Evolutionary conservation across 2,113 vertebrate genomes (phyloP), one percentile per base, ranked within the genome.

Genomic region (Zosterops lateralis): DNA sequence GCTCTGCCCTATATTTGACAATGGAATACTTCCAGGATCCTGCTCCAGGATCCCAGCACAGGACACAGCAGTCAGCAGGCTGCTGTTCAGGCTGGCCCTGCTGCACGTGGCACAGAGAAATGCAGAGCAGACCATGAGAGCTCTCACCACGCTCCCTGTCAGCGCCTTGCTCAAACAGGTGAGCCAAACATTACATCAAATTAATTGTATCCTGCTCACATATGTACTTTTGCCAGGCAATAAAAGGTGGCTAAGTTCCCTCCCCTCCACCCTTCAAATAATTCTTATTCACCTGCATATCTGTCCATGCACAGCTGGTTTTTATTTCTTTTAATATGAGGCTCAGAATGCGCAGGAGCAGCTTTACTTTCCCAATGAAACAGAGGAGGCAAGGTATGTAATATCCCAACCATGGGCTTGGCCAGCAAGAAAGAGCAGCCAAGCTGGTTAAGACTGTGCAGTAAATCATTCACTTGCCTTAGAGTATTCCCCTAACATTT

Each of bases 191-290:
- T 89, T 89, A 82, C 70, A 70, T 87, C 84, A 82, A 72, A 84
- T 89, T 84, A 84, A 82, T 91, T 91, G 73, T 36, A 94, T 89
- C 81, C 81, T 84, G n/a, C 50, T 87, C 78, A 65, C 36, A 18
- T 38, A 11, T 8, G 73, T 57, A 17, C 42, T 87, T 85, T 61
- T 91, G 19, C 87, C 40, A 91, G 45, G 50, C 54, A 65, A 45
- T 91, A 84, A 87, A 87, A 84, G 83, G 26, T 60, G 19, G 28
- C 31, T 94, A 75, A 80, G 72, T 89, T 61, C 66, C 64, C n/a
- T 62, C n/a, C 70, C 26, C 28, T 22, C 16, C 32, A 40, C n/a
- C 70, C 57, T 92, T 62, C 64, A 84, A n/a, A 62, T 86, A 67
- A 73, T 88, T 71, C 57, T 89, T 45, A 57, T 32, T 90, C 76